Percentiles rank a stretch among this genome's conserved stretches.
These are phyloP conservation scores for Amazona finschi DNA, from an alignment of 2,797 vertebrate genomes.

Conservation along the genomic window DNA sequence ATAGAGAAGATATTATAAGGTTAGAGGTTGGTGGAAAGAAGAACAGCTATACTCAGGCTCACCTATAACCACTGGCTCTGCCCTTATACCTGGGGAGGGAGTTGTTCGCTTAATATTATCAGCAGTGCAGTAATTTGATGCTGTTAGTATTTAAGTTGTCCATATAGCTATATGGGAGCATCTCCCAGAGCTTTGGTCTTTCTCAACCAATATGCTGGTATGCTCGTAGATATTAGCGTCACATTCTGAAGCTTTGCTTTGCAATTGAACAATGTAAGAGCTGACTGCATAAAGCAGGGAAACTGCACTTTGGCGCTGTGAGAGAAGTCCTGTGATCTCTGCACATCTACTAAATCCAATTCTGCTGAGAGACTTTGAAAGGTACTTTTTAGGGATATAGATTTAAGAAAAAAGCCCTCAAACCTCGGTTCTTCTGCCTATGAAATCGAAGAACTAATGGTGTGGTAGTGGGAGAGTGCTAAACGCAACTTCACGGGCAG, in stretches of 20 bases:
- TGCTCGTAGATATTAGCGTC: not conserved
- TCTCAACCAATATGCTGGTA: not conserved
- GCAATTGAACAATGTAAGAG: not conserved
- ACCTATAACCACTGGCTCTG: not conserved
- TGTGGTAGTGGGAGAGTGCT: not conserved
- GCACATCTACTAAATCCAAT: not conserved
- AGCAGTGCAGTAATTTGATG: not conserved
- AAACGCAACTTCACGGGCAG: not conserved
- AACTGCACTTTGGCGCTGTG: not conserved
- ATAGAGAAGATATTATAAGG: not conserved
- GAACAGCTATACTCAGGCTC: not conserved
- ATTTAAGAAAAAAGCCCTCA: not conserved
- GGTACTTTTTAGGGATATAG: not conserved
- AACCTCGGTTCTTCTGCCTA: not conserved
- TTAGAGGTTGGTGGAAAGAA: not conserved
- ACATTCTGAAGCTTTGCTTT: not conserved
- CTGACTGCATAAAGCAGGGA: not conserved
- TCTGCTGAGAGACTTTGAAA: not conserved
- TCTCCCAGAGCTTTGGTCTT: constrained; percentile 11
- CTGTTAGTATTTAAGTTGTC: not conserved
- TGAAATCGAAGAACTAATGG: not conserved
- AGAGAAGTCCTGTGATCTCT: not conserved
- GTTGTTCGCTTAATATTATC: not conserved
- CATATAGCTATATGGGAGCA: not conserved
- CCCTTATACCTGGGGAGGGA: not conserved